Percentiles rank a stretch among this genome's conserved stretches.
phyloP scores from a whole-genome alignment of 92 coral and sea anemone species.

The Palythoa grandis region DNA sequence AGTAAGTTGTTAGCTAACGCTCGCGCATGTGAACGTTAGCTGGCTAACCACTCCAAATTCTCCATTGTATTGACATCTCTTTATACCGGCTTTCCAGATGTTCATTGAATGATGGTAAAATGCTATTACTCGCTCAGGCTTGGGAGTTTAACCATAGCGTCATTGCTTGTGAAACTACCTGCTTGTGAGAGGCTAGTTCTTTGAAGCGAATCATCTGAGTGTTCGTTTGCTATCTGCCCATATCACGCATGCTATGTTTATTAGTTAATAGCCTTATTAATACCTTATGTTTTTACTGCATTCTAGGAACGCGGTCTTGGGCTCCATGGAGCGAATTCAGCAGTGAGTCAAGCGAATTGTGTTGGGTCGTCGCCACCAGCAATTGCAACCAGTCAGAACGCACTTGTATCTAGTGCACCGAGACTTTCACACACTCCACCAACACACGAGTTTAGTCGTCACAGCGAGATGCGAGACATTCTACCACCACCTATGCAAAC shows the following conservation, averaged over 20 bases:
- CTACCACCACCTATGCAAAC: constrained; percentile 93
- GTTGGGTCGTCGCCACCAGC: constrained; percentile 77
- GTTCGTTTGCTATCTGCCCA: constrained; percentile 44
- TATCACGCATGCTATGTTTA: constrained; percentile 80
- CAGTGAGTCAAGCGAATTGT: constrained; percentile 71
- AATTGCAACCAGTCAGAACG: constrained; percentile 69
- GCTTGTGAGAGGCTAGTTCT: constrained; percentile 33
- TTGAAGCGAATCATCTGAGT: constrained; percentile 40
- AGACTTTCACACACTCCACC: constrained; percentile 88
- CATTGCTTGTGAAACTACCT: constrained; percentile 33
- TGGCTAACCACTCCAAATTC: constrained; percentile 46
- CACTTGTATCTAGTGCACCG: constrained; percentile 81
- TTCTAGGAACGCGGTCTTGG: constrained; percentile 97
- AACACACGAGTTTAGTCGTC: constrained; percentile 82
- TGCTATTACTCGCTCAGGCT: constrained; percentile 21
- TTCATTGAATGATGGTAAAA: constrained; percentile 44
- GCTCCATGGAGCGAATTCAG: constrained; percentile 80
- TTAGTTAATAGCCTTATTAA: constrained; percentile 85
- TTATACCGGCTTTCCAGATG: constrained; percentile 40
- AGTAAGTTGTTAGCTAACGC: constrained; percentile 56
- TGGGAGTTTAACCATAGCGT: constrained; percentile 36
- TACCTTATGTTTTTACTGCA: constrained; percentile 69
- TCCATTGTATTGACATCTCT: not conserved
- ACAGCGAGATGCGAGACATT: constrained; percentile 78
- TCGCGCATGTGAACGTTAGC: constrained; percentile 52